Conservation (phyloP, 1,140 invertebrate genomes). For the Brachionus asplanchnoidis region DNA sequence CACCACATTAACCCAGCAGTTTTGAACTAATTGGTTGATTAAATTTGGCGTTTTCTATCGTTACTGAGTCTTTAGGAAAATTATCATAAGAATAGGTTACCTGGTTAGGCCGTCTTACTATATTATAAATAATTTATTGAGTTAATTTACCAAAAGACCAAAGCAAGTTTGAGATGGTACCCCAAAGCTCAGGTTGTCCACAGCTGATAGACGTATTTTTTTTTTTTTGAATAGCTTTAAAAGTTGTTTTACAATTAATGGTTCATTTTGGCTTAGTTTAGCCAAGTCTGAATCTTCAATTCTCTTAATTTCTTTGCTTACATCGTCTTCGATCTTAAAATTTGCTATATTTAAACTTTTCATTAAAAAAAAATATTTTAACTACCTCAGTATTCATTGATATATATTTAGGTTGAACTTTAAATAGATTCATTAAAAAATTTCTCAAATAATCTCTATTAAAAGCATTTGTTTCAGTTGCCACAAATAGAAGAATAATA, state of each 20-base stretch:
- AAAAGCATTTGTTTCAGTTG: constrained; percentile 10
- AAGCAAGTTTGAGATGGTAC: constrained; percentile 14
- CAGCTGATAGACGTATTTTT: neutral
- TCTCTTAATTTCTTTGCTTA: constrained; percentile 16
- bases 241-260: neutral
- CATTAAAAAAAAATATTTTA: neutral
- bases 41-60: too few relatives aligned
- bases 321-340: constrained; percentile 30
- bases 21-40: too few relatives aligned
- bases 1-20: too few relatives aligned
- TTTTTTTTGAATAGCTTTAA: constrained; percentile 27
- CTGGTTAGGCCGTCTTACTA: too few relatives aligned
- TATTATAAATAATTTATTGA: too few relatives aligned
- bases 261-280: neutral
- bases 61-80: too few relatives aligned
- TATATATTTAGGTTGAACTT: neutral
- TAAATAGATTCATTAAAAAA: neutral
- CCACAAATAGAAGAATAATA: neutral
- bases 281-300: neutral
- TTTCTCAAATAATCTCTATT: constrained; percentile 7
- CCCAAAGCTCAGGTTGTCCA: constrained; percentile 19
- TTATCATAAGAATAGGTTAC: too few relatives aligned
- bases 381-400: constrained; percentile 17
- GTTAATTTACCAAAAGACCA: constrained; percentile 34
- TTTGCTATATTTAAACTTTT: neutral